Conservation (phyloP, 2,797 vertebrate genomes). For the Amniataba percoides region DNA sequence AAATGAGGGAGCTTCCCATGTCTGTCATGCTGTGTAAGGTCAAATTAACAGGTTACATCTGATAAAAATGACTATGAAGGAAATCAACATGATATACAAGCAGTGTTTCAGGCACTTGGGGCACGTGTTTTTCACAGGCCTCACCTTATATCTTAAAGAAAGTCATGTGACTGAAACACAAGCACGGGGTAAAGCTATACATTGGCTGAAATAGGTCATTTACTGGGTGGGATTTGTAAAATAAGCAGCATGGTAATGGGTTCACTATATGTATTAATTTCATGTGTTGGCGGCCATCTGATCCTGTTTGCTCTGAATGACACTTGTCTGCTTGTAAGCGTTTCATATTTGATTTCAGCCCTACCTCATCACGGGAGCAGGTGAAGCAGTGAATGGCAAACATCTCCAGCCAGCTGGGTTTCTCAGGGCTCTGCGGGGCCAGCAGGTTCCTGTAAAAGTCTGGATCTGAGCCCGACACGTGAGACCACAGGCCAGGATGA, state of each 20-base stretch:
- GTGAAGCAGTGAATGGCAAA: slow-evolving; percentile 47
- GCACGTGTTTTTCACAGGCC: neutral
- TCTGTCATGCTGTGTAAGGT: neutral
- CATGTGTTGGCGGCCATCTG: slow-evolving; percentile 60
- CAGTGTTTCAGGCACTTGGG: neutral
- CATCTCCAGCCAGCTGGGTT: slow-evolving; percentile 44
- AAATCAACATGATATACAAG: neutral
- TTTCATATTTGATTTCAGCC: slow-evolving; percentile 78
- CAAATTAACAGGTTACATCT: neutral
- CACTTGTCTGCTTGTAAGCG: slow-evolving; percentile 39
- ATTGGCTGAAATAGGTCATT: slow-evolving; percentile 65
- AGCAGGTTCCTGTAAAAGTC: neutral
- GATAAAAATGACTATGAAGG: neutral
- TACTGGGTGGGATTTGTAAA: slow-evolving; percentile 74
- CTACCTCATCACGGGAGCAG: slow-evolving; percentile 59
- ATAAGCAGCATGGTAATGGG: slow-evolving; percentile 58
- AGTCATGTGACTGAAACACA: slow-evolving; percentile 47
- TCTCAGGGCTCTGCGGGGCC: slow-evolving; percentile 22
- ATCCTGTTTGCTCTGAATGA: slow-evolving; percentile 69
- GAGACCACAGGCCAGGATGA: slow-evolving; percentile 41
- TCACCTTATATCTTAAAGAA: slow-evolving; percentile 36
- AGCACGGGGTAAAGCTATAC: slow-evolving; percentile 29
- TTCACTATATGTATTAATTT: slow-evolving; percentile 69
- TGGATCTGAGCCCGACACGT: slow-evolving; percentile 47
- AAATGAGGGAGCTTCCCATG: neutral